These are phyloP conservation scores for Papilio dardanus DNA, from an alignment of 1,140 invertebrate species.

Conservation along the genomic window DNA sequence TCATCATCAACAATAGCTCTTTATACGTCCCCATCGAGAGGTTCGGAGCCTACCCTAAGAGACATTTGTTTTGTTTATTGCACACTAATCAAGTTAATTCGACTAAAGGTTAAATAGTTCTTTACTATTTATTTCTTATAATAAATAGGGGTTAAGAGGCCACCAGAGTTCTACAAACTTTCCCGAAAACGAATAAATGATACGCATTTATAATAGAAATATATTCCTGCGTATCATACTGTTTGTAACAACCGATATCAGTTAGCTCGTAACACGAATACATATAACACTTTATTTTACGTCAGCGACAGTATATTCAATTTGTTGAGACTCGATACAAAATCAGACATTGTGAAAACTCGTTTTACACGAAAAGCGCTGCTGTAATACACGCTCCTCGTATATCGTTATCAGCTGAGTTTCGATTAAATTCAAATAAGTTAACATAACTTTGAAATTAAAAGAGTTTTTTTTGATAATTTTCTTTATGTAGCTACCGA, in stretches of 20 bases:
- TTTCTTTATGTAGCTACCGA: too few relatives aligned
- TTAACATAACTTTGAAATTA: too few relatives aligned
- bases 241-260: neutral
- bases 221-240: neutral
- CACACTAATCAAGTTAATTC: too few relatives aligned
- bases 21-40: too few relatives aligned
- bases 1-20: too few relatives aligned
- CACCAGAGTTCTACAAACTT: neutral
- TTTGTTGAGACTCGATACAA: constrained; percentile 11
- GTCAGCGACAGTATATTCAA: constrained; percentile 17
- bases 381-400: neutral
- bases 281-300: constrained; percentile 7
- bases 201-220: neutral
- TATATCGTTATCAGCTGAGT: neutral
- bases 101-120: too few relatives aligned
- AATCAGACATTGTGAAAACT: constrained; percentile 16
- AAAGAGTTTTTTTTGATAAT: too few relatives aligned
- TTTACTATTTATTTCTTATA: too few relatives aligned
- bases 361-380: constrained; percentile 12
- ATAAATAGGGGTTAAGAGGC: too few relatives aligned
- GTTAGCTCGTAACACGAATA: constrained; percentile 11
- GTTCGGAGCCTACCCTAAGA: too few relatives aligned
- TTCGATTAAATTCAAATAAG: too few relatives aligned
- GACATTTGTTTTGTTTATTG: too few relatives aligned
- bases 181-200: neutral